Base-by-base conservation (phyloP, 2,888 invertebrate species). In the Cheilosia variabilis region DNA sequence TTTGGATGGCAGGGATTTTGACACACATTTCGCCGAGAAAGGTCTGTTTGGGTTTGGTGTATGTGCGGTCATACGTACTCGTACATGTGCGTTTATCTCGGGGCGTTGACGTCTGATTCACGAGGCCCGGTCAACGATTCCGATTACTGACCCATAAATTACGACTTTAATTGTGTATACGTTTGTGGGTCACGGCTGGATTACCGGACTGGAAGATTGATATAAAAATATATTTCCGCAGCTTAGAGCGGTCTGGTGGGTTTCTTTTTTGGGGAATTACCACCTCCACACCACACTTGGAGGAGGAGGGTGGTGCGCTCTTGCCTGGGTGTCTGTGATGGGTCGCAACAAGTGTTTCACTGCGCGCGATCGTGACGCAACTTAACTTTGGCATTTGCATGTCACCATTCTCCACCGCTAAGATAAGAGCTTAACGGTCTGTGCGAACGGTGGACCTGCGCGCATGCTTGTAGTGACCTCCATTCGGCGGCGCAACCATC, bases 31-130 rank as follows among this genome's bases (percentile, higher is more conserved):
- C 17, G 41, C n/a, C 9, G 34, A 31, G 41, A n/a, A 75, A 65
- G 65, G 58, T 43, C 50, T 53, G 31, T 68, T 69, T 69, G 31
- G 53, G n/a, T 17, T 47, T 27, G 10, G 31, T 31, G 6, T 22
- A 10, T 50, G 10, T 22, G 50, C 50, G 22, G 52, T 52, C 52
- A 52, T 52, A 9, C 27, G 27, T 60, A 17, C 5, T 27, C 52
- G 68, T 68, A 55, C 19, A 24, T 52, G 68, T 68, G 69, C 19
- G 69, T 77, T 69, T 69, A 55, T 55, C 77, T 69, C 37, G 62
- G 62, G 77, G 77, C 77, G 62, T 77, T 77, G 77, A 69, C 53
- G 69, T 62, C 62, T 69, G 69, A 60, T 68, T 77, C 62, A 77
- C 60, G 77, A 77, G 69, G 45, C 62, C 45, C 47, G 62, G 41